Evolutionary conservation across 2,113 vertebrate genomes (phyloP), one percentile per base, ranked within the genome.

Genomic region (Sisor rabdophorus): DNA sequence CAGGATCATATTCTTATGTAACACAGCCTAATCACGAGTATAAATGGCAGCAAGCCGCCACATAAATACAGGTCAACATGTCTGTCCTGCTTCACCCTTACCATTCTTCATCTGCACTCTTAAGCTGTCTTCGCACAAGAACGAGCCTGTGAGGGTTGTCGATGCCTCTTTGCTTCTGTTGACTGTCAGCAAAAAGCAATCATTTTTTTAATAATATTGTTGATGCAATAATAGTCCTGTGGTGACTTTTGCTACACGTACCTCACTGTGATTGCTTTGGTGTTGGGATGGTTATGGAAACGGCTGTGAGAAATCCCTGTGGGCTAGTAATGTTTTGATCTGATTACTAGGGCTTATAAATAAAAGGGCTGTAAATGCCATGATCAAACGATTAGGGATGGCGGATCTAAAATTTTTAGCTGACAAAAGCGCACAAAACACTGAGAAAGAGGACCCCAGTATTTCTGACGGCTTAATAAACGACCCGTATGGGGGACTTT

Each of bases 301-400:
- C 68, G 32, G 17, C 20, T 2, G 6, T 17, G 11, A n/a, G 68
- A 54, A 71, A 32, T 71, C 68, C 48, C 68, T n/a, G 68, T 54
- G 17, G 68, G 50, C 50, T 71, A 19, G 50, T 71, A 54, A 71
- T 71, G 68, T 71, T 71, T 54, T 36, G 68, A 71, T 53, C 26
- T 71, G 52, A 71, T 71, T 54, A 54, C 54, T n/a, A 6, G 9
- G n/a, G 10, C 17, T 8, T 71, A 32, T 32, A 30, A 71, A 54
- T 26, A 32, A 16, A 19, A 4, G 0, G 22, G 11, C 67, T 30
- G 22, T 8, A 26, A 65, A 47, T 0, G n/a, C 63, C 20, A 16
- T 22, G 2, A 36, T 4, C 26, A 6, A 70, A 53, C 28, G 26
- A 53, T n/a, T 32, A 36, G 32, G 32, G 3, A 36, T 36, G 32